Percentiles rank a stretch among this genome's conserved stretches.
Evolutionary conservation across 1,140 invertebrate species (phyloP).

Genomic region (Pectinophora gossypiella): DNA sequence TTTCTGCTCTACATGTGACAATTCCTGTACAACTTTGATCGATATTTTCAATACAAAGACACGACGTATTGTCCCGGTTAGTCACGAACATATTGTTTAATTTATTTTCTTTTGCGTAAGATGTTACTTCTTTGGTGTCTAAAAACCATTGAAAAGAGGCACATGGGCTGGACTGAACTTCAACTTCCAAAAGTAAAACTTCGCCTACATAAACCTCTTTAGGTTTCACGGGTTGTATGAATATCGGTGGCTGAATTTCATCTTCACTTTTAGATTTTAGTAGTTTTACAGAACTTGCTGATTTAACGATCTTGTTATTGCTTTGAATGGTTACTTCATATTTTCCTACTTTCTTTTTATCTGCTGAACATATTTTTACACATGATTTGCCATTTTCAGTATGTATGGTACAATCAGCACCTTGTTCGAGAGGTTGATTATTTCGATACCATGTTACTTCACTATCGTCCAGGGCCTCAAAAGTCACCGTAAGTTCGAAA

Average conservation of each 20-base stretch:
- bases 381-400: conserved; percentile 81
- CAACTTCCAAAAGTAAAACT: conserved; percentile 86
- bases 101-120: conserved; percentile 66
- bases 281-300: conserved; percentile 84
- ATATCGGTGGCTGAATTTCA: conserved; percentile 83
- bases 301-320: conserved; percentile 84
- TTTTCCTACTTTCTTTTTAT: conserved; percentile 87
- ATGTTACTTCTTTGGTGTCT: conserved; percentile 78
- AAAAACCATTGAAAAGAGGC: conserved; percentile 93
- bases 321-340: conserved; percentile 89
- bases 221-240: conserved; percentile 83
- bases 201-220: conserved; percentile 84
- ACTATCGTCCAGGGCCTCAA: conserved; percentile 82
- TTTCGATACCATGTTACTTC: conserved; percentile 93
- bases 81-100: conserved; percentile 82
- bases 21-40: conserved; percentile 83
- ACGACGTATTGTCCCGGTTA: conserved; percentile 86
- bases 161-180: conserved; percentile 84
- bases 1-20: conserved; percentile 92
- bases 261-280: conserved; percentile 76
- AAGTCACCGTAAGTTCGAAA: conserved; percentile 76
- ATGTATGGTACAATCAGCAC: conserved; percentile 80
- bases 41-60: conserved; percentile 87
- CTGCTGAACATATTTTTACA: conserved; percentile 81
- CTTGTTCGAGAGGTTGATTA: conserved; percentile 84